Conservation (phyloP, 2,797 vertebrate species). For the Poecilia picta region DNA sequence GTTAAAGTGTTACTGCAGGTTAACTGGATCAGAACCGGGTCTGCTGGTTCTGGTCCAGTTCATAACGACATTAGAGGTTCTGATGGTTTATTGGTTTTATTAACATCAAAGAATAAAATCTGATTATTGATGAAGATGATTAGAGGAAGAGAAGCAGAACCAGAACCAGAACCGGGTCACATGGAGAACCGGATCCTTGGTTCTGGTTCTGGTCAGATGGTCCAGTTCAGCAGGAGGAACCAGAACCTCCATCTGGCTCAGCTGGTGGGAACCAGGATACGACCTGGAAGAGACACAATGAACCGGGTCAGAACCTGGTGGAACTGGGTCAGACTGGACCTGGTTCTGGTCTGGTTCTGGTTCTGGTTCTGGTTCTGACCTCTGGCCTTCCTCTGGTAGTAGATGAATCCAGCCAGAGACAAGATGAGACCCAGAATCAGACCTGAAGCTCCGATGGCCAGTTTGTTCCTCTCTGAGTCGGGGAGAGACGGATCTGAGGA, state of each 20-base stretch:
- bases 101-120: background rate
- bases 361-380: conserved; percentile 34
- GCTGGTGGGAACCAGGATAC: conserved; percentile 50
- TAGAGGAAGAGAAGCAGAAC: background rate
- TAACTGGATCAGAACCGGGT: background rate
- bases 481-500: conserved; percentile 59
- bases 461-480: conserved; percentile 64
- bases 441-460: conserved; percentile 65
- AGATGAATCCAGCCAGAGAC: conserved; percentile 71
- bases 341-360: too few relatives aligned
- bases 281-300: conserved; percentile 21
- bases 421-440: conserved; percentile 73
- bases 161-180: background rate
- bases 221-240: background rate
- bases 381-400: conserved; percentile 61
- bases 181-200: rapidly evolving
- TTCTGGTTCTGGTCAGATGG: background rate
- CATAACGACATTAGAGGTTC: background rate
- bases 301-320: too few relatives aligned
- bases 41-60: background rate
- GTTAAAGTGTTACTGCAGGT: too few relatives aligned
- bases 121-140: conserved; percentile 2
- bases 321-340: too few relatives aligned
- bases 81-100: background rate
- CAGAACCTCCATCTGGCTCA: conserved; percentile 14